phyloP scores from a whole-genome alignment of 2,888 invertebrate genomes.

The Brenthis ino region DNA sequence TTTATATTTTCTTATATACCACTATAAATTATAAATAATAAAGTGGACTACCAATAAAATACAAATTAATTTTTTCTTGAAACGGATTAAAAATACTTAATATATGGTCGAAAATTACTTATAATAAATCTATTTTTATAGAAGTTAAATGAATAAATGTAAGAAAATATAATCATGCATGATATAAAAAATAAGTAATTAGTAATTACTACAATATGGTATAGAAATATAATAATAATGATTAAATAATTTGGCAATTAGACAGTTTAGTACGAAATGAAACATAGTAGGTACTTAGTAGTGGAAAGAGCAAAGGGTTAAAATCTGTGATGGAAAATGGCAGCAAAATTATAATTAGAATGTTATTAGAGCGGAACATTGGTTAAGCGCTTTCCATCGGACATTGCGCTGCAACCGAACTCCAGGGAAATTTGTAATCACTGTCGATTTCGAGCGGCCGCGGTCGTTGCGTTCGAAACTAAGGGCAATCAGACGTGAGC shows the following conservation, averaged over 20 bases:
- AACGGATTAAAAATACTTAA: too few relatives aligned
- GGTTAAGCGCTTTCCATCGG: conserved; percentile 82
- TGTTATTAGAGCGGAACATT: conserved; percentile 82
- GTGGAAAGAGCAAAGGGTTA: conserved; percentile 76
- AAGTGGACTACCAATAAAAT: too few relatives aligned
- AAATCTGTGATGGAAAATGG: conserved; percentile 72
- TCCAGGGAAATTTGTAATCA: conserved; percentile 81
- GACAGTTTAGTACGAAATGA: conserved; percentile 62
- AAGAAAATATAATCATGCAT: too few relatives aligned
- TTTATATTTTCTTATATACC: too few relatives aligned
- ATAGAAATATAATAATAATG: too few relatives aligned
- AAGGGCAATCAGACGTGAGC: conserved; percentile 57
- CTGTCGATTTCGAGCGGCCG: conserved; percentile 79
- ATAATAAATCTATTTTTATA: too few relatives aligned
- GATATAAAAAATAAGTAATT: too few relatives aligned
- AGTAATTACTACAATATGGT: too few relatives aligned
- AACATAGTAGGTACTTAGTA: conserved; percentile 51
- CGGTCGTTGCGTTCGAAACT: conserved; percentile 64
- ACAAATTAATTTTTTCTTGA: too few relatives aligned
- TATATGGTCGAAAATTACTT: too few relatives aligned
- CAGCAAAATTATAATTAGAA: conserved; percentile 74
- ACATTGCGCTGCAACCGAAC: conserved; percentile 76
- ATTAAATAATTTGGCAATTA: conserved; percentile 28
- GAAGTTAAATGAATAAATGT: too few relatives aligned
- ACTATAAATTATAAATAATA: too few relatives aligned